Base-by-base conservation (phyloP, 2,113 vertebrate genomes). In the Apteryx owenii region DNA sequence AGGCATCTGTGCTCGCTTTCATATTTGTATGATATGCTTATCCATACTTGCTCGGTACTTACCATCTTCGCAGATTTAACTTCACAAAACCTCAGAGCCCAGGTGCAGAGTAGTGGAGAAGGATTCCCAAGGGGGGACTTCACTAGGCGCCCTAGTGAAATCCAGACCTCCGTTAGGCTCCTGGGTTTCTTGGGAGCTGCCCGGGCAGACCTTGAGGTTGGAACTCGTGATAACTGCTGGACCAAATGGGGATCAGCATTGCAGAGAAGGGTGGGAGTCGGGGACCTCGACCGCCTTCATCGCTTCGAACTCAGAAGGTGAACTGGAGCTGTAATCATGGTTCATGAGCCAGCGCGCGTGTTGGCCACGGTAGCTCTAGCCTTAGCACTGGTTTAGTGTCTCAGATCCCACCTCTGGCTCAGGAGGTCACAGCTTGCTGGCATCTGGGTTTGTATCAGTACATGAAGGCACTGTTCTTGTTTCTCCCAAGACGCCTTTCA, bases 171-270 rank as follows among this genome's bases (percentile, higher is more conserved):
- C 0, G 8, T 56, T 33, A 58, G 81, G 58, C 19, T 85, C 38
- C 38, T 0, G 0, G 65, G 6, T 20, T 22, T 0, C 14, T 21
- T 1, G 29, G 42, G 44, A 16, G 7, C 25, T 15, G 16, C 19
- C 7, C 16, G 65, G 8, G 38, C 54, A 61, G 62, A 6, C 54
- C 15, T 18, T 5, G 25, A 12, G 54, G 54, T 33, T 70, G 56
- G 28, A 54, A 54, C n/a, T 14, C 33, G 2, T 26, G 26, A 21
- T 11, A 21, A 36, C 38, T 38, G 40, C 62, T 14, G 53, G 25
- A 2, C 62, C 17, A 38, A 14, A 8, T 0, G 13, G 54, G 46
- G 28, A 46, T 19, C 22, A 12, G 71, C 2, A 1, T 8, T 4
- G 40, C 40, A 36, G 48, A 28, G 50, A 14, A 16, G 44, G 44